phyloP scores from a whole-genome alignment of 2,888 invertebrate species.

The Drosophila fulvimacula region DNA sequence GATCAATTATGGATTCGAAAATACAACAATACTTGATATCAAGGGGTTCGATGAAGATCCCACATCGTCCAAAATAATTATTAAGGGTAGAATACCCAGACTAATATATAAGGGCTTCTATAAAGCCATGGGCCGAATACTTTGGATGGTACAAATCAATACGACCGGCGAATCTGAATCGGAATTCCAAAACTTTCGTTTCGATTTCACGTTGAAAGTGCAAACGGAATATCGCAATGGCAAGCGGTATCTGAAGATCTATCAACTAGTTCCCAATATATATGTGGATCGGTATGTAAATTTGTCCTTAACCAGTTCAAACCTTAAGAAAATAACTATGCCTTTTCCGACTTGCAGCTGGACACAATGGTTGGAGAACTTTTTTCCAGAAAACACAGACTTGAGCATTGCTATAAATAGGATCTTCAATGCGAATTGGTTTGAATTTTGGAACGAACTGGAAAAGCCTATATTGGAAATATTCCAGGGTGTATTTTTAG shows the following conservation, averaged over 20 bases:
- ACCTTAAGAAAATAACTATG: not conserved
- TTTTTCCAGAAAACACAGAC: slow-evolving; percentile 58
- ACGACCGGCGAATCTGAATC: slow-evolving; percentile 46
- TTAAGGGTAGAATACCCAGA: slow-evolving; percentile 58
- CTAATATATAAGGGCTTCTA: slow-evolving; percentile 59
- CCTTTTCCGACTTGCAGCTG: slow-evolving; percentile 31
- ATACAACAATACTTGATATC: slow-evolving; percentile 64
- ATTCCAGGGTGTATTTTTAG: slow-evolving; percentile 51
- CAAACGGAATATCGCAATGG: slow-evolving; percentile 64
- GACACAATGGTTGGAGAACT: slow-evolving; percentile 60
- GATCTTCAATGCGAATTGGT: slow-evolving; percentile 57
- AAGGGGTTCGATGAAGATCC: slow-evolving; percentile 62
- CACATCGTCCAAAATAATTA: slow-evolving; percentile 45
- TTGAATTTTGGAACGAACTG: slow-evolving; percentile 65
- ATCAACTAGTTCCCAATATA: slow-evolving; percentile 58
- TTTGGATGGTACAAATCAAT: slow-evolving; percentile 61
- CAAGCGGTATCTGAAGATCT: slow-evolving; percentile 61
- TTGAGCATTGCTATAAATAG: slow-evolving; percentile 54
- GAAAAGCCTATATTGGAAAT: slow-evolving; percentile 56
- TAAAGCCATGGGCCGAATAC: slow-evolving; percentile 53
- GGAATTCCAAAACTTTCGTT: slow-evolving; percentile 59
- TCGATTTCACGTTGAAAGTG: slow-evolving; percentile 56
- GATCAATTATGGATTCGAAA: slow-evolving; percentile 67
- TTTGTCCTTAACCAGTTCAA: too few relatives aligned
- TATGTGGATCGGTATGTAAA: slow-evolving; percentile 54